Evolutionary conservation across 1,140 invertebrate species (phyloP), one percentile per base, ranked within the genome.

Genomic region (Arion vulgaris): DNA sequence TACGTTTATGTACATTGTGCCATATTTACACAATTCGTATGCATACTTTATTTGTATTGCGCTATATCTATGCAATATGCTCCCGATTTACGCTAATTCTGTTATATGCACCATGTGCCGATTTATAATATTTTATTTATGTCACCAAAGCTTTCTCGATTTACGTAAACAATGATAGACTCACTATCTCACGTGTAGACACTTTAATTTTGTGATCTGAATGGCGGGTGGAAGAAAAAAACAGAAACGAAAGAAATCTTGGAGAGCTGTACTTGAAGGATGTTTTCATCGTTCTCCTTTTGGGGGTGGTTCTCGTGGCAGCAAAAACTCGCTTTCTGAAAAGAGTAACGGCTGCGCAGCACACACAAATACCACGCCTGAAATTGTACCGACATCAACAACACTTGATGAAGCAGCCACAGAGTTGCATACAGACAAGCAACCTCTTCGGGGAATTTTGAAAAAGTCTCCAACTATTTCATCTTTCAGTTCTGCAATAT

Each of bases 201-300:
- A n/a, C n/a, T n/a, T n/a, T n/a, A n/a, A n/a, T n/a, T n/a, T n/a
- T 34, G 26, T 57, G 17, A 11, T 19, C 53, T 57, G 15, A 36
- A 80, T 80, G 78, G 62, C 78, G 0, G 80, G 80, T 28, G 71
- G 80, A 0, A 72, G 36, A 36, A 81, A 74, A 45, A 36, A 80
- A 41, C 69, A 80, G 45, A 39, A 51, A 28, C 5, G 36, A 45
- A 81, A 81, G 45, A 73, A 74, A 81, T 74, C 23, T 36, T 81
- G 80, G 80, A 17, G 71, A 45, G 45, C 69, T 41, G 36, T 81
- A 17, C 66, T 81, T 19, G 69, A 81, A 53, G 80, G 80, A 68
- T 81, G 80, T n/a, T 81, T 81, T 49, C 11, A 81, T 62, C 72
- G 57, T 23, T 36, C 66, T 2, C 13, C 32, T 11, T 68, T 79